Evolutionary conservation across 2,113 vertebrate genomes (phyloP), one percentile per base, ranked within the genome.

Genomic region (Chrysemys picta): DNA sequence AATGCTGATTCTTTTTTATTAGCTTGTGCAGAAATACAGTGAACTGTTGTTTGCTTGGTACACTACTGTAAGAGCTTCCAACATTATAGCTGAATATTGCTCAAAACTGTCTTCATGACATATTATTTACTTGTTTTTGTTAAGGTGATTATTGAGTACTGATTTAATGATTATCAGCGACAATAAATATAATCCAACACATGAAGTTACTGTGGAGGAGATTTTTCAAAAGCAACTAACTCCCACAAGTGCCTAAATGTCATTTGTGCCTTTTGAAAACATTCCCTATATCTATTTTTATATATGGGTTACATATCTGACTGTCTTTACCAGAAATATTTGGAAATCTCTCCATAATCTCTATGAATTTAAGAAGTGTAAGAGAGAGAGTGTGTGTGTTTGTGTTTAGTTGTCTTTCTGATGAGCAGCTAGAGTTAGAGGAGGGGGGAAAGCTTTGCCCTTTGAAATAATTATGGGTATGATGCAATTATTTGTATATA

Each of bases 401-500:
- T 91, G 19, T 79, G 85, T 72, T 80, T 95, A 96, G 69, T 0
- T 95, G 89, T 54, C 79, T 53, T 94, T 89, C 62, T 88, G 95
- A 94, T 94, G 93, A 94, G 94, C 90, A 93, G 52, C 84, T 65
- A 49, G 45, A 89, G 11, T 80, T 57, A 91, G 22, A 91, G 22
- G 89, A 8, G 11, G 82, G 93, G 80, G 91, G 75, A 87, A 93
- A 87, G 5, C 45, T 76, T 22, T 84, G 2, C 65, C 93, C 79
- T 90, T 42, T 95, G 93, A 92, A 93, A 90, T 42, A 94, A 35
- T 82, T 89, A 42, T 12, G 82, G 69, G 35, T 93, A 90, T 25
- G 50, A 65, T 94, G 82, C 93, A 97, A 95, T 95, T 90, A 93
- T 87, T 92, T 94, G 80, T 50, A 12, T 91, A 85, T 88, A 72